phyloP scores from a whole-genome alignment of 2,797 vertebrate species.

The Leptodactylus fallax region DNA sequence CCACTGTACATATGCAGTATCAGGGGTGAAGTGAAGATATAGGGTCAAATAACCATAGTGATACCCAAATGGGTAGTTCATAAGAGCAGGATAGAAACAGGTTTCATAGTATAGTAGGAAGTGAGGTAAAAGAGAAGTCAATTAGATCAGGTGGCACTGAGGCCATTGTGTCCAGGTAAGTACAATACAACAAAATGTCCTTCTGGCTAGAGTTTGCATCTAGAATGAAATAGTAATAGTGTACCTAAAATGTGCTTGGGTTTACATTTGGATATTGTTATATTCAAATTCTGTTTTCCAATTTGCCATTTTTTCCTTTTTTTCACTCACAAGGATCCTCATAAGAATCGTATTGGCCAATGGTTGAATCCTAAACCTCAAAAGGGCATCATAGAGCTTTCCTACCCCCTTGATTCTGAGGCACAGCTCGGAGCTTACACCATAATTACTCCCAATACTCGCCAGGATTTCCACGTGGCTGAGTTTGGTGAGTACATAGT shows the following conservation, averaged over 20 bases:
- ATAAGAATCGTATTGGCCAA: constrained; percentile 75
- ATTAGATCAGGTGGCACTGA: too few species aligned
- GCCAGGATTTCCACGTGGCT: constrained; percentile 74
- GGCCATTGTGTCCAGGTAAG: too few species aligned
- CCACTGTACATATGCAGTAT: too few species aligned
- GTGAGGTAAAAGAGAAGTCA: too few species aligned
- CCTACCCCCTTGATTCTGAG: constrained; percentile 75
- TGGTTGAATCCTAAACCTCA: constrained; percentile 73
- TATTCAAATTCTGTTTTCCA: neutral
- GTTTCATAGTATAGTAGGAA: too few species aligned
- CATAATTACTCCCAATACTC: constrained; percentile 62
- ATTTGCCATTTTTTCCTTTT: neutral
- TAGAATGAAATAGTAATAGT: too few species aligned
- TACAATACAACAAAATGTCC: too few species aligned
- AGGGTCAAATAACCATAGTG: too few species aligned
- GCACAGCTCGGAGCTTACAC: constrained; percentile 71
- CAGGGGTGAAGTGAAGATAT: too few species aligned
- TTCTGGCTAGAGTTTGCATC: too few species aligned
- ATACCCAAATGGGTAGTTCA: too few species aligned
- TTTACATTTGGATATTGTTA: neutral
- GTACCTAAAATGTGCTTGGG: too few species aligned
- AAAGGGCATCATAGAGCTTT: constrained; percentile 75
- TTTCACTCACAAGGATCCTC: constrained; percentile 69
- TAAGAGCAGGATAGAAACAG: neutral
- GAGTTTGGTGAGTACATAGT: constrained; percentile 73